Percentiles rank a stretch among this genome's conserved stretches.
These are phyloP conservation scores for Drymodes brunneopygia DNA, from an alignment of 2,113 vertebrate species.

Conservation along the genomic window DNA sequence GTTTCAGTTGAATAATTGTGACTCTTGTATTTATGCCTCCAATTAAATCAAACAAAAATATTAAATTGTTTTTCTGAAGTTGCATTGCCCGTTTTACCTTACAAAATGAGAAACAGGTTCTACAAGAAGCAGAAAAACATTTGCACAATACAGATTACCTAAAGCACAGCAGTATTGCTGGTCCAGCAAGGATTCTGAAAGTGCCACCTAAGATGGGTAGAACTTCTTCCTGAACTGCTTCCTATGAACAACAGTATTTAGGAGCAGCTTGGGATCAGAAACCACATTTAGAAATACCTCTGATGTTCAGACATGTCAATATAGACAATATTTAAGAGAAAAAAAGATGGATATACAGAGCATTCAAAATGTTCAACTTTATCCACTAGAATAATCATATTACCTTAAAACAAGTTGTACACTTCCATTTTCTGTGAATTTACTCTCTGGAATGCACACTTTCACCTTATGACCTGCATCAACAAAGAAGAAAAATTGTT, in stretches of 20 bases:
- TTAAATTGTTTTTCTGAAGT: not conserved
- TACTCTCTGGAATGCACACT: not conserved
- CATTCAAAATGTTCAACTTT: not conserved
- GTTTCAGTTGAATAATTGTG: not conserved
- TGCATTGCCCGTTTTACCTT: not conserved
- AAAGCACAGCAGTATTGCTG: not conserved
- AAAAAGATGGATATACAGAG: not conserved
- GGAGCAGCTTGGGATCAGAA: not conserved
- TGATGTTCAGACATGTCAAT: not conserved
- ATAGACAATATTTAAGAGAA: not conserved
- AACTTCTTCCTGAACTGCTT: not conserved
- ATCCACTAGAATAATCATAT: not conserved
- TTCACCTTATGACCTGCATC: not conserved
- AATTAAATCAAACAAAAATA: constrained; percentile 7
- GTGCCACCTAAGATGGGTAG: not conserved
- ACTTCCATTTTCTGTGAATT: not conserved
- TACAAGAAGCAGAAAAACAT: not conserved
- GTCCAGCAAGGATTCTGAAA: not conserved
- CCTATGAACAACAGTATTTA: not conserved
- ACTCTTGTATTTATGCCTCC: not conserved
- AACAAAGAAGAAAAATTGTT: not conserved
- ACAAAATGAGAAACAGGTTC: not conserved
- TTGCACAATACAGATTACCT: not conserved
- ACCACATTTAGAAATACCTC: not conserved
- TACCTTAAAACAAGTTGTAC: not conserved